These are phyloP conservation scores for Itoplectis maculator DNA, from an alignment of 2,888 invertebrate species.

Conservation along the genomic window DNA sequence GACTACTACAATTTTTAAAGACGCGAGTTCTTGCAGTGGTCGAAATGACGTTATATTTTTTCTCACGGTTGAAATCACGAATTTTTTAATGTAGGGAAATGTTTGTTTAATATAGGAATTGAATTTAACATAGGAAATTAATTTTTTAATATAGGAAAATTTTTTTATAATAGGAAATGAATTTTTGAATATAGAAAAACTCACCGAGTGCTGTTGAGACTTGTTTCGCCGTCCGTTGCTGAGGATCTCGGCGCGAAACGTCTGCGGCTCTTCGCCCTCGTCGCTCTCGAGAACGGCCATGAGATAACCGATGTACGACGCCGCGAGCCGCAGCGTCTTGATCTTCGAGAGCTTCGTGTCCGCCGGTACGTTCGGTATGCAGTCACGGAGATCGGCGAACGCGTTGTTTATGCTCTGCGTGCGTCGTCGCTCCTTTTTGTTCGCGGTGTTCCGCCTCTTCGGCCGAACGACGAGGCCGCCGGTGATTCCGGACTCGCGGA, in stretches of 20 bases:
- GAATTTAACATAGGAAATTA: too few species aligned
- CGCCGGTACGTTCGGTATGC: slow-evolving; percentile 98
- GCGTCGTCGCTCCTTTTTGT: slow-evolving; percentile 96
- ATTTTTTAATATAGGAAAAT: too few species aligned
- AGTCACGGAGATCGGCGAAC: slow-evolving; percentile 95
- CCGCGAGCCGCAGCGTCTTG: slow-evolving; percentile 96
- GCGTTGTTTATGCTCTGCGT: slow-evolving; percentile 98
- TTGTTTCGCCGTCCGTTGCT: slow-evolving; percentile 81
- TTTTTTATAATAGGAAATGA: too few species aligned
- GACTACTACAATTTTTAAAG: not conserved
- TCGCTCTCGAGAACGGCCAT: slow-evolving; percentile 95
- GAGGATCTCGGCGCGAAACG: slow-evolving; percentile 94
- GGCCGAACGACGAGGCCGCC: slow-evolving; percentile 75
- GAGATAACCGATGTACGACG: slow-evolving; percentile 96
- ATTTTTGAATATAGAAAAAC: too few species aligned
- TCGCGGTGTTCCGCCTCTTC: slow-evolving; percentile 94
- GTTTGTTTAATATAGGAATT: too few species aligned
- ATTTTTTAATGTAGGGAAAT: too few species aligned
- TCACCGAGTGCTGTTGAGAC: slow-evolving; percentile 77
- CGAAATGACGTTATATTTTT: too few species aligned
- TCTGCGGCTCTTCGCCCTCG: slow-evolving; percentile 91
- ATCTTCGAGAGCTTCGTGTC: slow-evolving; percentile 98
- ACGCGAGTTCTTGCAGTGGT: too few species aligned
- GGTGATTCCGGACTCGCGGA: slow-evolving; percentile 68
- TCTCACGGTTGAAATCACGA: too few species aligned